Conservation (phyloP, 2,797 vertebrate species). For the Apodemus agrarius region DNA sequence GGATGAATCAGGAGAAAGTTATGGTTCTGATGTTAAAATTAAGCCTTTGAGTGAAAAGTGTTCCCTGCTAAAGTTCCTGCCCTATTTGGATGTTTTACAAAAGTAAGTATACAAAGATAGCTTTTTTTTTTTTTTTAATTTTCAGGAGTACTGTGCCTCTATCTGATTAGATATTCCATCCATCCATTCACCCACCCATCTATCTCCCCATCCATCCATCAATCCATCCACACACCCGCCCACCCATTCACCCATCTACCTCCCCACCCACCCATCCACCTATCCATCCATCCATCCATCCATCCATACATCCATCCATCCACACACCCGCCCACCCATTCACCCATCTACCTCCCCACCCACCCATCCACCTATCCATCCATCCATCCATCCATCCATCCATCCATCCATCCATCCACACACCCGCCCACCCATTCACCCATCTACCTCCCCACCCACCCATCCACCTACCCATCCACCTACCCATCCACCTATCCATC, state of each 20-base stretch:
- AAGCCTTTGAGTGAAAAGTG: slow-evolving; percentile 20
- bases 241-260: not conserved
- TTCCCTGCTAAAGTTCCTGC: not conserved
- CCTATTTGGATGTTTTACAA: not conserved
- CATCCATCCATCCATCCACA: not conserved
- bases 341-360: rapidly evolving
- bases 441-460: not conserved
- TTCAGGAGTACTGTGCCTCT: not conserved
- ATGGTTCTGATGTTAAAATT: not conserved
- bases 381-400: too few species aligned
- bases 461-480: too few species aligned
- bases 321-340: too few species aligned
- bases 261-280: not conserved
- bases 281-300: not conserved
- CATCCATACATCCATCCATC: too few species aligned
- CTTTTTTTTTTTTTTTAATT: slow-evolving; percentile 48
- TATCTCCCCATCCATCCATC: not conserved
- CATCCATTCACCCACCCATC: not conserved
- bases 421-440: rapidly evolving
- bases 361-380: too few species aligned
- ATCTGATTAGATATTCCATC: too few species aligned
- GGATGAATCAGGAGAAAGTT: slow-evolving; percentile 25
- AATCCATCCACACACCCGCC: not conserved
- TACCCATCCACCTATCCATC: too few species aligned
- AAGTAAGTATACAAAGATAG: not conserved